Evolutionary conservation across 30 jellyfish, hydroid and myxozoan genomes (phyloP).

Genomic region (Calvadosia cruxmelitensis): DNA sequence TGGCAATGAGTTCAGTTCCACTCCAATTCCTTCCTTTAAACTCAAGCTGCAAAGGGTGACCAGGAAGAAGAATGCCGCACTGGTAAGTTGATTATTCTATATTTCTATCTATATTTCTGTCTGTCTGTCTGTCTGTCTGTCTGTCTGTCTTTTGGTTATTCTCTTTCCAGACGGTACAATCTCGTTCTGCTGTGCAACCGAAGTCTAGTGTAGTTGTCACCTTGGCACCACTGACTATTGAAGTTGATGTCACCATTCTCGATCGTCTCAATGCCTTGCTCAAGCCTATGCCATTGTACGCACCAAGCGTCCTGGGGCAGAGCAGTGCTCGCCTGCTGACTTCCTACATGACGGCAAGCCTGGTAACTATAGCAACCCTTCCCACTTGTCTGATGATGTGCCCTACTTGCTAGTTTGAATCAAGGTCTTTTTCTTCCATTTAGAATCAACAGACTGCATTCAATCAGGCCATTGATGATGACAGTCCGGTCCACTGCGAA

Average conservation of each 20-base stretch:
- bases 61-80: constrained; percentile 8
- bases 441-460: constrained; percentile 81
- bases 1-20: constrained; percentile 38
- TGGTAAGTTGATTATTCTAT: background rate
- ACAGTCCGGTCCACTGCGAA: constrained; percentile 46
- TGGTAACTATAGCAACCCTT: background rate
- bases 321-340: constrained; percentile 17
- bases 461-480: constrained; percentile 76
- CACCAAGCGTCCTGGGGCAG: constrained; percentile 2
- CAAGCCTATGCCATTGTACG: constrained; percentile 53
- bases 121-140: too few species aligned
- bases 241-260: constrained; percentile 60
- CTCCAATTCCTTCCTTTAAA: constrained; percentile 83
- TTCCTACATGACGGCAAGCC: constrained; percentile 47
- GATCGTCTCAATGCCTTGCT: constrained; percentile 76
- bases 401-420: background rate
- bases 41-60: constrained; percentile 43
- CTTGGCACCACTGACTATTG: constrained; percentile 36
- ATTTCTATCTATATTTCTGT: too few species aligned
- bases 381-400: background rate
- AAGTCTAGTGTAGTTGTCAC: constrained; percentile 49
- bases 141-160: too few species aligned
- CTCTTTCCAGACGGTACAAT: constrained; percentile 65
- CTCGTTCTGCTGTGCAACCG: constrained; percentile 64
- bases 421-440: too few species aligned